A percentile compares a stretch with the other conserved stretches of the same genome.
phyloP scores from a whole-genome alignment of 2,113 vertebrate species.

The Siniperca chuatsi region DNA sequence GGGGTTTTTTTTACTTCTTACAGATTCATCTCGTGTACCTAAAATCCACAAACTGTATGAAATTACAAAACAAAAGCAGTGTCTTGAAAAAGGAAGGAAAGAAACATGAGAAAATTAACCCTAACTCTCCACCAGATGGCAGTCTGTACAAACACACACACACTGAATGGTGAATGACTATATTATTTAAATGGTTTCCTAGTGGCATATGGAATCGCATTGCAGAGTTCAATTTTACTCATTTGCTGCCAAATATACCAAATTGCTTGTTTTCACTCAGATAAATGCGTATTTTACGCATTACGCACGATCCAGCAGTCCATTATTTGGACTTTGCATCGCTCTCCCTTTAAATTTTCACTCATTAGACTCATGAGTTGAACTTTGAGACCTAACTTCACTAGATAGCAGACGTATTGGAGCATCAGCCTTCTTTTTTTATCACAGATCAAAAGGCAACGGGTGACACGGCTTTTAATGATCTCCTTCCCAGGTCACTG shows the following conservation, averaged over 20 bases:
- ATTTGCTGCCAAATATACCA: no score
- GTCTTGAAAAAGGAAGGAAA: neutral
- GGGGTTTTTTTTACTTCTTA: neutral
- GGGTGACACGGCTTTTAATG: slow-evolving; percentile 55
- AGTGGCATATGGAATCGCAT: neutral
- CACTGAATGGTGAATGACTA: neutral
- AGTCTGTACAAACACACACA: slow-evolving; percentile 26
- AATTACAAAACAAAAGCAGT: slow-evolving; percentile 17
- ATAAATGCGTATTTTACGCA: slow-evolving; percentile 20
- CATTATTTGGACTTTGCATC: neutral
- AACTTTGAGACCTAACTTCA: slow-evolving; percentile 70
- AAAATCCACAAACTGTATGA: neutral
- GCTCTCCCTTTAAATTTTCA: slow-evolving; percentile 25
- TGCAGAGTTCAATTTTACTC: neutral
- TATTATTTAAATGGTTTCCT: neutral
- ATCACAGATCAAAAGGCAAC: slow-evolving; percentile 65
- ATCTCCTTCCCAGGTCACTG: neutral
- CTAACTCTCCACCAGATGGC: slow-evolving; percentile 56
- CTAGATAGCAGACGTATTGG: slow-evolving; percentile 25
- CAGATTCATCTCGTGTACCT: neutral
- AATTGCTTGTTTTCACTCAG: neutral
- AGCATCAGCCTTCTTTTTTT: slow-evolving; percentile 37
- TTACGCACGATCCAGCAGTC: neutral
- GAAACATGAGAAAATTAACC: no score
- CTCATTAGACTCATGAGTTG: slow-evolving; percentile 38